Percentiles rank a stretch among this genome's conserved stretches.
Conservation (phyloP, 1,140 invertebrate genomes). For the Drosophila rhopaloa region DNA sequence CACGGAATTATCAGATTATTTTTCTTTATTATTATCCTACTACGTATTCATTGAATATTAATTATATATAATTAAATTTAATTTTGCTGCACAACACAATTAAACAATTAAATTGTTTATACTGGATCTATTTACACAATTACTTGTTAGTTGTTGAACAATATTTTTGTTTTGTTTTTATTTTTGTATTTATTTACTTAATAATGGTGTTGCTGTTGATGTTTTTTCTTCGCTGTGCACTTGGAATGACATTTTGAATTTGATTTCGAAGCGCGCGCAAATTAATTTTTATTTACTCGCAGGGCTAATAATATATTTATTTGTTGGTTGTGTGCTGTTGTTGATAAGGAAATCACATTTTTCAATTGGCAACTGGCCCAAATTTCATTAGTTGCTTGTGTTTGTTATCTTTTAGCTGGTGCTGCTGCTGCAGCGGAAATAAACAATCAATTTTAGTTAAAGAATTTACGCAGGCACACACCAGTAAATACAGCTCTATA, state of each 20-base stretch:
- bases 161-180: slow-evolving; percentile 45
- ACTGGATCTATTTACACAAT: slow-evolving; percentile 47
- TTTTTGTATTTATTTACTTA: slow-evolving; percentile 35
- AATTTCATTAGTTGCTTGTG: slow-evolving; percentile 72
- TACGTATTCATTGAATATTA: slow-evolving; percentile 72
- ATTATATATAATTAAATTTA: slow-evolving; percentile 58
- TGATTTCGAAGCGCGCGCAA: slow-evolving; percentile 54
- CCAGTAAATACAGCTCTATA: slow-evolving; percentile 45
- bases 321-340: slow-evolving; percentile 11
- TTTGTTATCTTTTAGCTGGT: slow-evolving; percentile 53
- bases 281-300: slow-evolving; percentile 45
- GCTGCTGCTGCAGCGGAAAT: slow-evolving; percentile 71
- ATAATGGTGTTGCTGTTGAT: slow-evolving; percentile 35
- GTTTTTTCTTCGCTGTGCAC: slow-evolving; percentile 37
- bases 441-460: slow-evolving; percentile 84
- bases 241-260: slow-evolving; percentile 69
- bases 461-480: slow-evolving; percentile 77
- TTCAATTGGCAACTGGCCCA: slow-evolving; percentile 82
- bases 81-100: slow-evolving; percentile 55
- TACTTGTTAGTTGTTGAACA: slow-evolving; percentile 60
- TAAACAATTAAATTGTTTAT: slow-evolving; percentile 80
- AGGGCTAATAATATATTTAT: slow-evolving; percentile 16
- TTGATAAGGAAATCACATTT: slow-evolving; percentile 80
- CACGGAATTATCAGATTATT: slow-evolving; percentile 72
- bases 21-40: slow-evolving; percentile 63